phyloP scores from a whole-genome alignment of 37 sponge, comb jelly and placozoan species.

The Crambe crambe region DNA sequence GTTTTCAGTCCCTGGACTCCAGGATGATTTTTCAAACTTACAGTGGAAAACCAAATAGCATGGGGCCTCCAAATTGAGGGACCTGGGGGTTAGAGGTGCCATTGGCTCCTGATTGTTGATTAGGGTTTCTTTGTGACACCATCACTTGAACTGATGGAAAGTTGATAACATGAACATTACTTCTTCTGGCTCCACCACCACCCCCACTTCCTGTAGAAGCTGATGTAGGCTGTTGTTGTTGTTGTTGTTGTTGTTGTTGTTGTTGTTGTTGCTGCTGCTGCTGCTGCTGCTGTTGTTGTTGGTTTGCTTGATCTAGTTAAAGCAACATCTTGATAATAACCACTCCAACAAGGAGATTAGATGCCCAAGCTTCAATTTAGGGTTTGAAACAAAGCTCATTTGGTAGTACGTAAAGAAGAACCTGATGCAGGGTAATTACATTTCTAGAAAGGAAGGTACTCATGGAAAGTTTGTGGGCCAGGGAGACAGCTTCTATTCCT shows the following conservation, averaged over 20 bases:
- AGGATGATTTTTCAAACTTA: background rate
- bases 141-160: background rate
- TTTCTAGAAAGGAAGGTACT: too few species aligned
- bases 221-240: background rate
- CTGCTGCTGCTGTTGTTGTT: background rate
- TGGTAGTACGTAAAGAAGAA: too few species aligned
- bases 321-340: background rate
- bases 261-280: background rate
- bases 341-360: too few species aligned
- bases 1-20: background rate
- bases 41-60: slow-evolving; percentile 1
- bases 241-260: background rate
- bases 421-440: too few species aligned
- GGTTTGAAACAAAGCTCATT: too few species aligned
- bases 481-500: too few species aligned
- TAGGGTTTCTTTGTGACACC: background rate
- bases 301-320: background rate
- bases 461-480: too few species aligned
- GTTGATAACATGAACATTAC: background rate
- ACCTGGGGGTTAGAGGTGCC: background rate
- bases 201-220: background rate
- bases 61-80: slow-evolving; percentile 15
- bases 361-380: too few species aligned
- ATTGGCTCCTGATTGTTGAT: background rate
- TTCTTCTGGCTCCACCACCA: background rate